These are phyloP conservation scores for Babyrousa celebensis DNA, from an alignment of 2,797 vertebrate genomes.

Conservation along the genomic window DNA sequence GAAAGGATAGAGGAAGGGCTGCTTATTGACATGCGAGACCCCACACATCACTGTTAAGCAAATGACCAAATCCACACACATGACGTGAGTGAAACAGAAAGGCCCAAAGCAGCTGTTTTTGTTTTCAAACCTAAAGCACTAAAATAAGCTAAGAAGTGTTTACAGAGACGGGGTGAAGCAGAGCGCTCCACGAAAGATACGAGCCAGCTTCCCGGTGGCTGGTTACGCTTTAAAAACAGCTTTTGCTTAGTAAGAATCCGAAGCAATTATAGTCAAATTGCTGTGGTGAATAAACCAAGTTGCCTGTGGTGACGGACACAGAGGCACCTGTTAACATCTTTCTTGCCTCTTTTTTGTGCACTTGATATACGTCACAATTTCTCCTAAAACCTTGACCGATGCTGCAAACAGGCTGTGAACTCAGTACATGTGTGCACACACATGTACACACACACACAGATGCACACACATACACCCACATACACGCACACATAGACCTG, in stretches of 20 bases:
- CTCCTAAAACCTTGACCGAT: rapidly evolving
- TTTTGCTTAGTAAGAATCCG: background rate
- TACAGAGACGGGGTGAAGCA: rapidly evolving
- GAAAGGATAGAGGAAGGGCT: rapidly evolving
- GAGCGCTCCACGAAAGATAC: rapidly evolving
- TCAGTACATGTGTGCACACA: no score
- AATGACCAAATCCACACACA: rapidly evolving
- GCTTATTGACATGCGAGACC: rapidly evolving
- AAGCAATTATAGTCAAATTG: rapidly evolving
- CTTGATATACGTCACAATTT: rapidly evolving
- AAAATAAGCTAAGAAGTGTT: rapidly evolving
- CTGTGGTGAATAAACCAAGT: no score
- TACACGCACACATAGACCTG: no score
- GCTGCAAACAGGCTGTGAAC: rapidly evolving
- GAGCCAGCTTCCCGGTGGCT: rapidly evolving
- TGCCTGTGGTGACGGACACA: rapidly evolving
- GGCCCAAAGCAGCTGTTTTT: no score
- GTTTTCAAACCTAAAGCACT: rapidly evolving
- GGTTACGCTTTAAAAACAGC: rapidly evolving
- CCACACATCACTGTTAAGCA: rapidly evolving
- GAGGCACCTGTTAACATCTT: rapidly evolving
- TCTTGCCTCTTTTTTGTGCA: rapidly evolving
- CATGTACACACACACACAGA: background rate
- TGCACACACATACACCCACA: no score
- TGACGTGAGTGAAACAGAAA: rapidly evolving